phyloP scores from a whole-genome alignment of 2,113 vertebrate species.

The Hiodon tergisus region DNA sequence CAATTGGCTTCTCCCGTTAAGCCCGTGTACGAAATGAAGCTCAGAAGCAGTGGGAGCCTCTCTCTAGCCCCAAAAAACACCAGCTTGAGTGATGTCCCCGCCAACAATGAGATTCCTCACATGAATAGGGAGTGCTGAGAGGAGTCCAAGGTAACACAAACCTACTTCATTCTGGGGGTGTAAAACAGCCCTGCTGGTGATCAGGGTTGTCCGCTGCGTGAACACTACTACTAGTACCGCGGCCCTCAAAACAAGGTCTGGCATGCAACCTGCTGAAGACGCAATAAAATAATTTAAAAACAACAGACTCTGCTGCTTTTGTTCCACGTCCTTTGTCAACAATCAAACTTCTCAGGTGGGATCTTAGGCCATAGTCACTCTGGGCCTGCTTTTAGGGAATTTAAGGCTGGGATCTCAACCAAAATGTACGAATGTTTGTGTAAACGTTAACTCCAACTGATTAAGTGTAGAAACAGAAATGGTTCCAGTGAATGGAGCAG shows the following conservation, averaged over 20 bases:
- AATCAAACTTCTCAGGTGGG: conserved; percentile 21
- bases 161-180: conserved; percentile 38
- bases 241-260: conserved; percentile 28
- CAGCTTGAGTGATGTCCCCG: conserved; percentile 56
- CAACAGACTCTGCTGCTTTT: conserved; percentile 41
- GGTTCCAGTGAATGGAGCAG: too few relatives aligned
- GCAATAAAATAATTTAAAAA: conserved; percentile 41
- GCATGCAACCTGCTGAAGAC: conserved; percentile 45
- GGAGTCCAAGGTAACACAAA: conserved; percentile 55
- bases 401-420: too few relatives aligned
- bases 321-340: conserved; percentile 51
- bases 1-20: conserved; percentile 38
- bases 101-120: conserved; percentile 64
- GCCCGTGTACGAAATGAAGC: conserved; percentile 39
- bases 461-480: too few relatives aligned
- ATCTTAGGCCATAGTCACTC: too few relatives aligned
- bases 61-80: conserved; percentile 55
- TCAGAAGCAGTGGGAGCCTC: conserved; percentile 55
- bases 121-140: conserved; percentile 50
- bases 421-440: too few relatives aligned
- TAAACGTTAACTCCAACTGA: too few relatives aligned
- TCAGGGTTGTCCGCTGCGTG: conserved; percentile 41
- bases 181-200: conserved; percentile 37
- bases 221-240: conserved; percentile 49
- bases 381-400: too few relatives aligned